Conservation (phyloP, 2,113 vertebrate genomes). For the Burhinus oedicnemus region DNA sequence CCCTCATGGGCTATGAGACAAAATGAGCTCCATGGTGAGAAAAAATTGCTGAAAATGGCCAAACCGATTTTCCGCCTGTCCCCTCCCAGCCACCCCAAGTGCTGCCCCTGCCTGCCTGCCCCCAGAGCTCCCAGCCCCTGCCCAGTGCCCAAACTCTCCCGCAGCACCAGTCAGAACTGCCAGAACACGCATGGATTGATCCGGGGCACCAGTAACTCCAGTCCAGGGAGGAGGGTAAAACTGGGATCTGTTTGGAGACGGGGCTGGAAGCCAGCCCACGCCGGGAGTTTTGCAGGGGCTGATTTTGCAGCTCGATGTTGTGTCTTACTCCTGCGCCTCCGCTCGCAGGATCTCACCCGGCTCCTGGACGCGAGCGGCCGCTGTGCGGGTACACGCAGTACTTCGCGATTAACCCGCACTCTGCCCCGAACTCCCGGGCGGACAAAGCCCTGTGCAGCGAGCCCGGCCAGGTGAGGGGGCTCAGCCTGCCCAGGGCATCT, state of each 20-base stretch:
- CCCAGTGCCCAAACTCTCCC: neutral
- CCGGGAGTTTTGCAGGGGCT: neutral
- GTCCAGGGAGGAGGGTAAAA: neutral
- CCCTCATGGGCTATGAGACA: neutral
- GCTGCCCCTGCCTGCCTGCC: neutral
- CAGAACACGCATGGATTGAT: fast-evolving
- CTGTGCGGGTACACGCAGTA: neutral
- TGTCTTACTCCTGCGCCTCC: neutral
- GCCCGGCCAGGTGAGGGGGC: neutral
- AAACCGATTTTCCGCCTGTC: fast-evolving
- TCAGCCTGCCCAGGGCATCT: neutral
- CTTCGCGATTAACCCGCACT: neutral
- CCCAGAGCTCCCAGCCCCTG: neutral
- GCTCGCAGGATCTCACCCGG: neutral
- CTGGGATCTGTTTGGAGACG: neutral
- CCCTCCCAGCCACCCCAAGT: fast-evolving
- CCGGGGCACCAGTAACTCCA: neutral
- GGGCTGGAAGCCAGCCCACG: neutral
- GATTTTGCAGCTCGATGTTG: neutral
- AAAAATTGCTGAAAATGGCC: neutral
- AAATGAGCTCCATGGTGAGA: fast-evolving
- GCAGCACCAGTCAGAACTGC: fast-evolving
- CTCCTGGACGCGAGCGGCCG: neutral
- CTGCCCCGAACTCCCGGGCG: neutral
- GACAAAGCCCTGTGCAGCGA: neutral